Conservation (phyloP, 2,888 invertebrate species). For the Epinotia nisella region DNA sequence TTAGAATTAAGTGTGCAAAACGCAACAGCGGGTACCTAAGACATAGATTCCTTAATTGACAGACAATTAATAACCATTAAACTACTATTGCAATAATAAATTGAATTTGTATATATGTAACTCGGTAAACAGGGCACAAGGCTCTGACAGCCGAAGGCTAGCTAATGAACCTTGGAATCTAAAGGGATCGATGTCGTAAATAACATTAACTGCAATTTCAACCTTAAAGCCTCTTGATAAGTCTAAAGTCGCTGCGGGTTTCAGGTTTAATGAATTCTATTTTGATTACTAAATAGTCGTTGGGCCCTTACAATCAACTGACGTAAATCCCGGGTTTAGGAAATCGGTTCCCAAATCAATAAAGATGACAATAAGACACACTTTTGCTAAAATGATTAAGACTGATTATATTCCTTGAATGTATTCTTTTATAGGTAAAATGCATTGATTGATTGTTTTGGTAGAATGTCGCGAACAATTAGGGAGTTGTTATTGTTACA, state of each 20-base stretch:
- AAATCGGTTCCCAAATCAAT: constrained; percentile 18
- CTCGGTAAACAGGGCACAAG: constrained; percentile 29
- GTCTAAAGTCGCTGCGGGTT: neutral
- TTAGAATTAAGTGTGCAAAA: constrained; percentile 1
- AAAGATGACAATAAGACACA: constrained; percentile 7
- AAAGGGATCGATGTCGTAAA: neutral
- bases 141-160: constrained; percentile 34
- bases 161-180: neutral
- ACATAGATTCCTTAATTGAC: constrained; percentile 35
- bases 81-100: constrained; percentile 33
- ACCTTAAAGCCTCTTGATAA: neutral
- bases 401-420: neutral
- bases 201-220: constrained; percentile 1
- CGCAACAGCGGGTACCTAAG: constrained; percentile 1
- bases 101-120: constrained; percentile 29
- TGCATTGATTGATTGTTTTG: constrained; percentile 34
- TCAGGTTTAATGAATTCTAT: neutral
- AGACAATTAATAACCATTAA: constrained; percentile 42
- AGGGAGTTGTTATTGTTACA: constrained; percentile 21
- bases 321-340: constrained; percentile 5
- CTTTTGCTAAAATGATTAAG: neutral
- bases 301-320: neutral
- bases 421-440: constrained; percentile 6
- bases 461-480: constrained; percentile 36
- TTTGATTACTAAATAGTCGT: constrained; percentile 10